These are phyloP conservation scores for Athetis lepigone DNA, from an alignment of 2,888 invertebrate genomes.

Conservation along the genomic window DNA sequence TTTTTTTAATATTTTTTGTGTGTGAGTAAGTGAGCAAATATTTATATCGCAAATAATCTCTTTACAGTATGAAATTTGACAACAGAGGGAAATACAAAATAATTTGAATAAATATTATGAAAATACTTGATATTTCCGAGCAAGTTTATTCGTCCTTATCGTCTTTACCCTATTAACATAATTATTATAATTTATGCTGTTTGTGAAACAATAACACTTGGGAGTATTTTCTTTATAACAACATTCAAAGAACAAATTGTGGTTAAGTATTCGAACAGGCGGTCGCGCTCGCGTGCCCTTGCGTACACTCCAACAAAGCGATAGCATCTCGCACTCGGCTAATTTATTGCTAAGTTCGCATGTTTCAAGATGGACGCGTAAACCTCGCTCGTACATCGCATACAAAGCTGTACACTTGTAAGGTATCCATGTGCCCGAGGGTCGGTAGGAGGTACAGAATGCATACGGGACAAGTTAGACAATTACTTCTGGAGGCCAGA, in stretches of 20 bases:
- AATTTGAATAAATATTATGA: not conserved
- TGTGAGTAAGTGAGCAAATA: too few relatives aligned
- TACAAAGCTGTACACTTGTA: too few relatives aligned
- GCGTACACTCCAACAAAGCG: not conserved
- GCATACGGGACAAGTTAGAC: too few relatives aligned
- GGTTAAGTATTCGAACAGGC: not conserved
- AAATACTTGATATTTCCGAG: not conserved
- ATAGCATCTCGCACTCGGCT: slow-evolving; percentile 2
- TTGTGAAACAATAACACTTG: slow-evolving; percentile 17
- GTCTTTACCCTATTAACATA: not conserved
- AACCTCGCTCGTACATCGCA: not conserved
- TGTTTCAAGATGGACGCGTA: too few relatives aligned
- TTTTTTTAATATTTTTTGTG: too few relatives aligned
- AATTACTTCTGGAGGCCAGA: too few relatives aligned
- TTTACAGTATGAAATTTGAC: too few relatives aligned
- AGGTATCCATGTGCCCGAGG: too few relatives aligned
- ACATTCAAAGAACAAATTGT: slow-evolving; percentile 23
- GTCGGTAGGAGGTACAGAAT: too few relatives aligned
- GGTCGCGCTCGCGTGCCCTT: too few relatives aligned
- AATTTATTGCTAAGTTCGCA: not conserved
- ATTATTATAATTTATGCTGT: slow-evolving; percentile 14
- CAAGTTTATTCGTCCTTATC: not conserved
- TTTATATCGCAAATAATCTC: too few relatives aligned
- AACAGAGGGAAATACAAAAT: too few relatives aligned
- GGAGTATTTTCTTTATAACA: slow-evolving; percentile 12